Conservation (phyloP, 2,888 invertebrate species). For the Sesamia inferens region DNA sequence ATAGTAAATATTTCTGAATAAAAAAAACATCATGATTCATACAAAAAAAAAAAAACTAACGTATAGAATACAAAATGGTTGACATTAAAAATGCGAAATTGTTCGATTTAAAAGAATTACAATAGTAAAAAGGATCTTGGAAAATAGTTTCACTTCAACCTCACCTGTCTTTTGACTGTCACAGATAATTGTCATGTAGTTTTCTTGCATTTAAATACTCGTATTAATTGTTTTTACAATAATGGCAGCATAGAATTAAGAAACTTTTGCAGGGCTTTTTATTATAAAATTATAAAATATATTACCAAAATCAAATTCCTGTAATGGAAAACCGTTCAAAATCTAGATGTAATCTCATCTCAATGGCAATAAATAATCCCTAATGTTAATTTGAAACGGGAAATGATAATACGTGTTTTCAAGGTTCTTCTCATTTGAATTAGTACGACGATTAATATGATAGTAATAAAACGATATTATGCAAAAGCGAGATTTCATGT, state of each 20-base stretch:
- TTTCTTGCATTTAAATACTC: constrained; percentile 37
- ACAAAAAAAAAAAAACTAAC: not conserved
- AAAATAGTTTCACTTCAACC: constrained; percentile 49
- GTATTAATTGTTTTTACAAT: constrained; percentile 43
- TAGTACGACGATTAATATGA: not conserved
- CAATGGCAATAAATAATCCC: too few species aligned
- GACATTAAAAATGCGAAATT: constrained; percentile 23
- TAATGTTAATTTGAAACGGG: not conserved
- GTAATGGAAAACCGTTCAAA: too few species aligned
- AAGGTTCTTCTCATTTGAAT: not conserved
- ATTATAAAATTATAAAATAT: not conserved
- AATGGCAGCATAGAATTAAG: not conserved
- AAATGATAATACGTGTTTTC: not conserved
- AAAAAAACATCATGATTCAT: too few species aligned
- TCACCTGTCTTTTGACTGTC: constrained; percentile 59
- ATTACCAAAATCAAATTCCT: not conserved
- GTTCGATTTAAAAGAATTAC: constrained; percentile 46
- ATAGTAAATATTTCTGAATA: too few species aligned
- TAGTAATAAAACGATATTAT: not conserved
- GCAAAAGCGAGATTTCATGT: constrained; percentile 14
- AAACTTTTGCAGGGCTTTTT: constrained; percentile 21
- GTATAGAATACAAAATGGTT: constrained; percentile 1
- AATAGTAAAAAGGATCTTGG: constrained; percentile 31
- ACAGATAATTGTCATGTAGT: constrained; percentile 50
- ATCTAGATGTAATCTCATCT: too few species aligned